These are phyloP conservation scores for Elanoides forficatus DNA, from an alignment of 2,113 vertebrate species.

Conservation along the genomic window DNA sequence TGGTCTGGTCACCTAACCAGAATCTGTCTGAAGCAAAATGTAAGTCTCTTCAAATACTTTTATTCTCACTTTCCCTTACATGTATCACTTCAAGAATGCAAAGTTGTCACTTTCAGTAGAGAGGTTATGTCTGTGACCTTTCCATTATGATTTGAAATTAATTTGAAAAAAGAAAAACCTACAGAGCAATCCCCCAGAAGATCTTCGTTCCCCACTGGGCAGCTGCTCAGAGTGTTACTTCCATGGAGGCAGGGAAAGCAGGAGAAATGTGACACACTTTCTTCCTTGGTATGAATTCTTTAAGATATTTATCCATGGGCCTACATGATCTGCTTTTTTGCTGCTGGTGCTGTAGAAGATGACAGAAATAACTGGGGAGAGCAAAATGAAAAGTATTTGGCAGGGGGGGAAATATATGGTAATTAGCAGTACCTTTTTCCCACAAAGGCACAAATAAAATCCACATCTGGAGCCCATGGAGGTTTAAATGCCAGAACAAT, in stretches of 20 bases:
- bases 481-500: constrained; percentile 14
- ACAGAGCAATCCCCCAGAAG: not conserved
- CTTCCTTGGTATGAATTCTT: not conserved
- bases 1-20: constrained; percentile 95
- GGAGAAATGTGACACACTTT: not conserved
- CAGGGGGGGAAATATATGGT: not conserved
- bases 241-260: not conserved
- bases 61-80: not conserved
- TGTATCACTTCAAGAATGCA: not conserved
- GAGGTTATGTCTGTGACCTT: not conserved
- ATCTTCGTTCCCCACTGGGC: not conserved
- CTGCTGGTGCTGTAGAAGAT: not conserved
- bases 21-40: constrained; percentile 89
- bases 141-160: not conserved
- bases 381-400: not conserved
- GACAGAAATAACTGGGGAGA: not conserved
- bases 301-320: not conserved
- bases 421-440: not conserved
- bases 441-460: not conserved
- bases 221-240: not conserved
- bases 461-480: not conserved
- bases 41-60: constrained; percentile 74
- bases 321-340: not conserved
- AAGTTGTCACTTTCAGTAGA: not conserved
- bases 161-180: not conserved